A percentile compares a stretch with the other conserved stretches of the same genome.
phyloP scores from a whole-genome alignment of 2,797 vertebrate species.

The Leptoclinus maculatus region DNA sequence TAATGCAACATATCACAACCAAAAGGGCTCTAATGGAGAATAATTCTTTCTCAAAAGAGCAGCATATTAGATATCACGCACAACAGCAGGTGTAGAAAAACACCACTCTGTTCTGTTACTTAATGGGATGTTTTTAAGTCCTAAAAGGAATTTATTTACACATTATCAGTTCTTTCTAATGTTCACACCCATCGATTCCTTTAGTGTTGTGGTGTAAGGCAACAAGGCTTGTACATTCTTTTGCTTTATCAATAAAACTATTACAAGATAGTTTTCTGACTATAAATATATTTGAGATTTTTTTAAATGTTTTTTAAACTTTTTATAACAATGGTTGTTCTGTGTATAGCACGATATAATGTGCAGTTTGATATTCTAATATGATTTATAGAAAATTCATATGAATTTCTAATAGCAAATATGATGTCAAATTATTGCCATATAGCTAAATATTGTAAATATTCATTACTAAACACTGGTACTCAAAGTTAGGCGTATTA shows the following conservation, averaged over 20 bases:
- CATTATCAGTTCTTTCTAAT: constrained; percentile 7
- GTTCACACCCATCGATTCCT: background rate
- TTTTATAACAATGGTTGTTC: background rate
- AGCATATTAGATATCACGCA: background rate
- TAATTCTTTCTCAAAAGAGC: background rate
- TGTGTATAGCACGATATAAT: background rate
- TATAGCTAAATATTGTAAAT: background rate
- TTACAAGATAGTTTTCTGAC: background rate
- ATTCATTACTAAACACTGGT: background rate
- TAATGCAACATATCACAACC: constrained; percentile 28
- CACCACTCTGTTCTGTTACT: background rate
- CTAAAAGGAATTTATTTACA: constrained; percentile 10
- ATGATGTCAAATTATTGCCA: fast-evolving
- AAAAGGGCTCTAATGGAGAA: constrained; percentile 15
- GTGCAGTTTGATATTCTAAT: background rate
- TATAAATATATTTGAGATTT: background rate
- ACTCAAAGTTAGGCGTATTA: background rate
- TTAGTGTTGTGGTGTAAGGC: background rate
- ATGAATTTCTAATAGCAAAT: constrained; percentile 4
- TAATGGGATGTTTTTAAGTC: background rate
- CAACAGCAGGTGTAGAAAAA: background rate
- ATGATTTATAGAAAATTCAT: background rate
- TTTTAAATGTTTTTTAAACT: background rate
- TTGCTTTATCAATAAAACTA: background rate
- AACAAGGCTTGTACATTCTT: background rate